phyloP scores from a whole-genome alignment of 2,888 invertebrate species.

The Pristionchus entomophagus region DNA sequence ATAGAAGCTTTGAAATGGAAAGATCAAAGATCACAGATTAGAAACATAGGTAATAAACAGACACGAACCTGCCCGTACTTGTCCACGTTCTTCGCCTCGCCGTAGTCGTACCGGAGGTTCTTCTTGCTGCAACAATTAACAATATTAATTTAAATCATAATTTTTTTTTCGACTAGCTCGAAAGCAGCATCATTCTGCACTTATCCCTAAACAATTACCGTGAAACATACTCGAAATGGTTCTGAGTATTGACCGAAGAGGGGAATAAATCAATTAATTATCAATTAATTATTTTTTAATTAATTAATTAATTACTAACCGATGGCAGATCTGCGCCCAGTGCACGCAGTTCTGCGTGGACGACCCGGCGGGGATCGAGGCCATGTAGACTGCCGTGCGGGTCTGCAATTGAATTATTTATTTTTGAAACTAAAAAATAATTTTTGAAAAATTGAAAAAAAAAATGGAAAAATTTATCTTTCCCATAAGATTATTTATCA shows the following conservation, averaged over 20 bases:
- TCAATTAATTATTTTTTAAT: neutral
- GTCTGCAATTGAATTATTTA: slow-evolving; percentile 12
- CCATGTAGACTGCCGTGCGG: slow-evolving; percentile 31
- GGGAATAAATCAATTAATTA: neutral
- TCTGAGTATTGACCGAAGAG: too few species aligned
- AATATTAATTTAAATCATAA: too few species aligned
- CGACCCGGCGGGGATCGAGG: slow-evolving; percentile 26
- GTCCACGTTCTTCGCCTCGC: slow-evolving; percentile 42
- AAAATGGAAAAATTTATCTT: too few species aligned
- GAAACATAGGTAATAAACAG: too few species aligned
- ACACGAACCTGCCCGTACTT: slow-evolving; percentile 39
- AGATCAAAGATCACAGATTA: too few species aligned
- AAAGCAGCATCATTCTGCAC: slow-evolving; percentile 32
- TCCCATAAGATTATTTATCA: too few species aligned
- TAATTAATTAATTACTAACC: neutral
- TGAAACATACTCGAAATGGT: too few species aligned
- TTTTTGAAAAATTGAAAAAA: too few species aligned
- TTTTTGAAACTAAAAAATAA: too few species aligned
- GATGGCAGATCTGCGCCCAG: slow-evolving; percentile 45
- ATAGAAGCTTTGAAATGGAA: too few species aligned
- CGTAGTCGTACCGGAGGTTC: slow-evolving; percentile 41
- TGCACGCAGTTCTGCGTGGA: slow-evolving; percentile 43
- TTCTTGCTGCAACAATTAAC: neutral
- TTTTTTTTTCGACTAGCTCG: neutral
- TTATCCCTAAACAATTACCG: neutral